These are phyloP conservation scores for Dromaius novaehollandiae DNA, from an alignment of 2,113 vertebrate genomes.

Conservation along the genomic window DNA sequence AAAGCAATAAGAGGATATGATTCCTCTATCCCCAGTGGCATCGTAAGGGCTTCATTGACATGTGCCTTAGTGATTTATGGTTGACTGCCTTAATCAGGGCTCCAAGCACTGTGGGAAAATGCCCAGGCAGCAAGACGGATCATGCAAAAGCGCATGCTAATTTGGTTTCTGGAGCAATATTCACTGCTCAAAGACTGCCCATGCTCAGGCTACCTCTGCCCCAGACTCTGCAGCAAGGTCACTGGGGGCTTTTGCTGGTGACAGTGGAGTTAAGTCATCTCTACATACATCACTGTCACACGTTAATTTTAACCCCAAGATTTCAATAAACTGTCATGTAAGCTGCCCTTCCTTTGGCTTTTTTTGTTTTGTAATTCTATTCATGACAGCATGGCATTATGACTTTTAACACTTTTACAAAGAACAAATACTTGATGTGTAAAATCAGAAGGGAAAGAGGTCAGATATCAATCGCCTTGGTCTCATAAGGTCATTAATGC, in stretches of 20 bases:
- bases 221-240: not conserved
- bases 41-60: conserved; percentile 40
- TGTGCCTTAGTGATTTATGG: conserved; percentile 57
- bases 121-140: conserved; percentile 35
- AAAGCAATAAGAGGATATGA: conserved; percentile 54
- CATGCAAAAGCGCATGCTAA: not conserved
- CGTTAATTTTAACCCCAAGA: not conserved
- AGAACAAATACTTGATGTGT: not conserved
- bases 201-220: not conserved
- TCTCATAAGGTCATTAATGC: not conserved
- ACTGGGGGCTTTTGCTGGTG: not conserved
- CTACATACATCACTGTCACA: rapidly evolving
- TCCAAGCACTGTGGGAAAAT: conserved; percentile 34
- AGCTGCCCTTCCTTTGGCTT: not conserved
- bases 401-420: not conserved
- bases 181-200: not conserved
- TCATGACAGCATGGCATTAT: rapidly evolving
- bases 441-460: not conserved
- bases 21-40: conserved; percentile 48
- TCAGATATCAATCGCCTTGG: rapidly evolving
- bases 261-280: not conserved
- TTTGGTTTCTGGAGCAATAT: not conserved
- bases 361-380: not conserved
- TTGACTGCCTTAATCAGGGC: conserved; percentile 53
- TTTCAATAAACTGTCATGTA: too few species aligned